A percentile compares a stretch with the other conserved stretches of the same genome.
phyloP scores from a whole-genome alignment of 2,888 invertebrate genomes.

The Ferrisia virgata region DNA sequence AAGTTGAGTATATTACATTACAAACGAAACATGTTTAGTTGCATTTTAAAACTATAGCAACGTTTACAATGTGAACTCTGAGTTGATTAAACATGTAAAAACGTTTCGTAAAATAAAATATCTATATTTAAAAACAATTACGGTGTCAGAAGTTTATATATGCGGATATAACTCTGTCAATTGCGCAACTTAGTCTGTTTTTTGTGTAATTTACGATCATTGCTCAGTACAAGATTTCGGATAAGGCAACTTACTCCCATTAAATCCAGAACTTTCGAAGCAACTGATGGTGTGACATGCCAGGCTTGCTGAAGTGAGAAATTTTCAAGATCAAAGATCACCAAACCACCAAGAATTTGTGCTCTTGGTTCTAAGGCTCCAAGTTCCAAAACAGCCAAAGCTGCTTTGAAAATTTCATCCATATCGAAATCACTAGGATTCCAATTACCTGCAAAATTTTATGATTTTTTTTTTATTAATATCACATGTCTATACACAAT shows the following conservation, averaged over 20 bases:
- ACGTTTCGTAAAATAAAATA: background rate
- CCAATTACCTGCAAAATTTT: constrained; percentile 64
- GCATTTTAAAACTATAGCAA: background rate
- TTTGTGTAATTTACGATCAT: background rate
- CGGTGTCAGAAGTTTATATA: background rate
- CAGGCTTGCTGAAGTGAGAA: constrained; percentile 55
- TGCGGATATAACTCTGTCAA: background rate
- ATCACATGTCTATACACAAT: background rate
- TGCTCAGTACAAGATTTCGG: background rate
- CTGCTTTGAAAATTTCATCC: constrained; percentile 65
- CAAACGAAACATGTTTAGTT: background rate
- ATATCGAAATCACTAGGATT: constrained; percentile 64
- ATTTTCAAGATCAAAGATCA: constrained; percentile 71
- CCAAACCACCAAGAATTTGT: constrained; percentile 74
- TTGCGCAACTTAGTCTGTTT: background rate
- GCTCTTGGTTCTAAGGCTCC: constrained; percentile 71
- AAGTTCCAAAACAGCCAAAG: constrained; percentile 61
- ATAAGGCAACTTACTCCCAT: constrained; percentile 61
- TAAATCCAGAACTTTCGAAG: constrained; percentile 65
- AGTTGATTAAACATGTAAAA: background rate
- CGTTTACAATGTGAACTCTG: background rate
- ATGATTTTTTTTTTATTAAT: background rate
- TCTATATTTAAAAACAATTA: background rate
- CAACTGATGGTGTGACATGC: constrained; percentile 69
- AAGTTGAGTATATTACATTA: background rate